phyloP scores from a whole-genome alignment of 2,888 invertebrate species.

The Amblyteles armatorius region DNA sequence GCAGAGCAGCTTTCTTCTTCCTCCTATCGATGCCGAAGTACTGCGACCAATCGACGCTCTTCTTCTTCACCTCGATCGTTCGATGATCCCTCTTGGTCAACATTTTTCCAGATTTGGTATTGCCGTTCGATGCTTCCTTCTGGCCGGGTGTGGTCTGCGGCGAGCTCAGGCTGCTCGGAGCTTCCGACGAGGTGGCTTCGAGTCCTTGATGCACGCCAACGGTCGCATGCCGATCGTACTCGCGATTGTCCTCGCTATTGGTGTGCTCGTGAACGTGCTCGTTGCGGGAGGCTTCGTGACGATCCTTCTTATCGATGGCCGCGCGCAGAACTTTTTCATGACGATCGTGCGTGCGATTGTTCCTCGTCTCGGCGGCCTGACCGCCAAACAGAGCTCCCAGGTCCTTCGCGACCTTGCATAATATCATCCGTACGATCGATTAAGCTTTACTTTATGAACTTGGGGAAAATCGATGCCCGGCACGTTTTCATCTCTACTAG shows the following conservation, averaged over 20 bases:
- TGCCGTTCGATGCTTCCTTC: conserved; percentile 73
- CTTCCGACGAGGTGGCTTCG: conserved; percentile 80
- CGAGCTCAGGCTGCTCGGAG: conserved; percentile 58
- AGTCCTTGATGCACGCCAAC: conserved; percentile 74
- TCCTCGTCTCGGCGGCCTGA: conserved; percentile 92
- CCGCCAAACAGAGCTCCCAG: conserved; percentile 88
- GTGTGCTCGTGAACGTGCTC: conserved; percentile 58
- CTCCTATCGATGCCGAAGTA: conserved; percentile 94
- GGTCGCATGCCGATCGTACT: conserved; percentile 66
- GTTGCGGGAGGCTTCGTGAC: not conserved
- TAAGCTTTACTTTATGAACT: not conserved
- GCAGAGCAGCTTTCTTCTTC: conserved; percentile 87
- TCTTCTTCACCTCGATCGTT: conserved; percentile 89
- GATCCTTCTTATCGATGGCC: conserved; percentile 19
- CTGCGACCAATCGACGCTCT: conserved; percentile 94
- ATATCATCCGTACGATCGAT: conserved; percentile 6
- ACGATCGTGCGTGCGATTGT: conserved; percentile 87
- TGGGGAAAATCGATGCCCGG: not conserved
- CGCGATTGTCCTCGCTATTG: conserved; percentile 67
- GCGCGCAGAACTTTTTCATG: conserved; percentile 52
- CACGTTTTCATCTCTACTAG: not conserved
- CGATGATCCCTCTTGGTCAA: conserved; percentile 80
- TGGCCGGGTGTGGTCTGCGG: conserved; percentile 69
- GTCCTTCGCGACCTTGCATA: conserved; percentile 80
- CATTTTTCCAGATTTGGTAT: conserved; percentile 61